phyloP scores from a whole-genome alignment of 2,888 invertebrate genomes.

The Harmothoe impar region DNA sequence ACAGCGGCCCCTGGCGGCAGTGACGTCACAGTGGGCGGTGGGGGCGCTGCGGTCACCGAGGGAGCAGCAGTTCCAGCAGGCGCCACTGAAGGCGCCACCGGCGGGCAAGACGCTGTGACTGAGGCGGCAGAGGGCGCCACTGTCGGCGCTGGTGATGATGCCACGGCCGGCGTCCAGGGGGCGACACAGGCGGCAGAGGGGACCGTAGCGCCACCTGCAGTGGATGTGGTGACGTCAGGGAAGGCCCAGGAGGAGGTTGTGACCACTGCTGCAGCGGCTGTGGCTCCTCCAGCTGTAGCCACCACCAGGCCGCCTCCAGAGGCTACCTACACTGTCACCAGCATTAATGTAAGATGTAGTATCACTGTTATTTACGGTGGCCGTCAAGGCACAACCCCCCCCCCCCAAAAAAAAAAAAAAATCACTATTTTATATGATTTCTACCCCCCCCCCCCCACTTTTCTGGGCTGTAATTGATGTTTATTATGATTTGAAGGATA shows the following conservation, averaged over 20 bases:
- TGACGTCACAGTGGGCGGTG: background rate
- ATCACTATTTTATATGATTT: too few species aligned
- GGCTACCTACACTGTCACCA: slow-evolving; percentile 40
- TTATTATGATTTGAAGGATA: too few species aligned
- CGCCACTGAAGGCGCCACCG: background rate
- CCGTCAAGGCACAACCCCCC: background rate
- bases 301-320: slow-evolving; percentile 12
- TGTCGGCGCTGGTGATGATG: background rate
- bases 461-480: too few species aligned
- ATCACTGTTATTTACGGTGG: background rate
- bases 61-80: background rate
- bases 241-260: background rate
- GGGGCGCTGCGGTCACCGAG: background rate
- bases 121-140: background rate
- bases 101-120: background rate
- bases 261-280: background rate
- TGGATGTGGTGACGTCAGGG: background rate
- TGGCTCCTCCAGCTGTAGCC: background rate
- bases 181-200: background rate
- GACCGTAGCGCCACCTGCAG: background rate
- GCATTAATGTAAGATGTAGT: slow-evolving; percentile 7
- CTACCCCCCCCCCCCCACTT: too few species aligned
- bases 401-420: too few species aligned
- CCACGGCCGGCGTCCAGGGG: background rate
- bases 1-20: background rate